Evolutionary conservation across 1,140 invertebrate species (phyloP).

Genomic region (Triops cancriformis): DNA sequence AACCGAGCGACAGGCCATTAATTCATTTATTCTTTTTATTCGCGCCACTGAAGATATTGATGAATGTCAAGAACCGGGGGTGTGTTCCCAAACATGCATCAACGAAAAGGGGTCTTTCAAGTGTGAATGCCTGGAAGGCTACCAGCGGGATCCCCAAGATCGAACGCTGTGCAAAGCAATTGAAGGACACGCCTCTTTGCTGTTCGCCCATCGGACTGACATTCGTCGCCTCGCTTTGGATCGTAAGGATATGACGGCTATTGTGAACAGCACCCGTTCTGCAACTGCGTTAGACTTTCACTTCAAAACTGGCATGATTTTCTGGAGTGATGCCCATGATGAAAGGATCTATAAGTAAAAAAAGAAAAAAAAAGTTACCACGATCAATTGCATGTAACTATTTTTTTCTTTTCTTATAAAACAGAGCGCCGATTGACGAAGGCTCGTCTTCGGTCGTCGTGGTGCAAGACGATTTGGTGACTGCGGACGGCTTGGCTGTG

Average conservation of each 20-base stretch:
- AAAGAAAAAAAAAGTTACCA: neutral
- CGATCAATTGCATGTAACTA: neutral
- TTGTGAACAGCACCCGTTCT: constrained; percentile 76
- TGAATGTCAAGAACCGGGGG: constrained; percentile 78
- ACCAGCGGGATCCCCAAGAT: constrained; percentile 72
- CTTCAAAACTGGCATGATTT: constrained; percentile 81
- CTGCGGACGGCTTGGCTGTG: constrained; percentile 85
- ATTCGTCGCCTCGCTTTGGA: constrained; percentile 83
- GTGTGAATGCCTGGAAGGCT: constrained; percentile 81
- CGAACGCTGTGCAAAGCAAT: constrained; percentile 75
- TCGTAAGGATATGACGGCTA: constrained; percentile 79
- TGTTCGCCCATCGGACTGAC: constrained; percentile 75
- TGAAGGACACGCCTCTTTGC: constrained; percentile 71
- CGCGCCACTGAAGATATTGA: constrained; percentile 63
- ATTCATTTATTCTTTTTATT: neutral
- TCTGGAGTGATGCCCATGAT: constrained; percentile 86
- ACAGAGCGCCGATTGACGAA: constrained; percentile 79
- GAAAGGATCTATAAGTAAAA: constrained; percentile 79
- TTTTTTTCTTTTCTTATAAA: constrained; percentile 22
- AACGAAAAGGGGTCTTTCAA: constrained; percentile 88
- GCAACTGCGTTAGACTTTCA: constrained; percentile 80
- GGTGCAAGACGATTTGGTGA: constrained; percentile 70
- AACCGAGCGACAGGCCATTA: neutral
- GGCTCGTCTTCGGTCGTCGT: constrained; percentile 72
- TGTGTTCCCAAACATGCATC: constrained; percentile 84